Percentiles rank a stretch among this genome's conserved stretches.
phyloP scores from a whole-genome alignment of 2,888 invertebrate species.

The Encarsia formosa region DNA sequence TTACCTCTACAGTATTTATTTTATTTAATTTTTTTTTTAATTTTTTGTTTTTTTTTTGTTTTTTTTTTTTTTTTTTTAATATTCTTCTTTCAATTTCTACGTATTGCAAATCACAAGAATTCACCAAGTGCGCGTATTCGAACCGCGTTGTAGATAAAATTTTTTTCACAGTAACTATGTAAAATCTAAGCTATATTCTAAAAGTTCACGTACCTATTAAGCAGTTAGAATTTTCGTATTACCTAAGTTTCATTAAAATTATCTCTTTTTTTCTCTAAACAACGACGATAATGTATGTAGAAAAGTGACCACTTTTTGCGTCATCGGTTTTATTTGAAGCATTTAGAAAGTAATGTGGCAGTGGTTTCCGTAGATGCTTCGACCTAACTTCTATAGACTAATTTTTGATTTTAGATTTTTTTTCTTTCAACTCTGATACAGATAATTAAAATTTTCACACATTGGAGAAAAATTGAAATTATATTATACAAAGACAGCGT shows the following conservation, averaged over 20 bases:
- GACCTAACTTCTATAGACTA: conserved; percentile 46
- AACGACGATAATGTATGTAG: conserved; percentile 49
- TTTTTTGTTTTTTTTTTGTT: no score
- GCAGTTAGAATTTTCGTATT: conserved; percentile 21
- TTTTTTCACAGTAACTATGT: conserved; percentile 15
- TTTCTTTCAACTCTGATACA: no score
- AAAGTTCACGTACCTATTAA: conserved; percentile 19
- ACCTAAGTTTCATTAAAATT: conserved; percentile 18
- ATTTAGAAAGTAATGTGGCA: conserved; percentile 48
- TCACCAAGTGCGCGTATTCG: no score
- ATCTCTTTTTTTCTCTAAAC: conserved; percentile 20
- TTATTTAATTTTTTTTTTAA: no score
- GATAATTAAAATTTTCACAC: no score
- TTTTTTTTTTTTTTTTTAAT: no score
- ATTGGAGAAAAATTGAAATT: no score
- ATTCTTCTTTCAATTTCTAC: no score
- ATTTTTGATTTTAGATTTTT: conserved; percentile 47
- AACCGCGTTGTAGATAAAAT: conserved; percentile 9
- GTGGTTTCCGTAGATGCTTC: conserved; percentile 48
- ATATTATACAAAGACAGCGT: no score
- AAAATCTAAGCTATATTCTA: conserved; percentile 22
- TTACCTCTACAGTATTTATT: no score
- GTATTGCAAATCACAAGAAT: no score
- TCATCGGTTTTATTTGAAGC: conserved; percentile 50
- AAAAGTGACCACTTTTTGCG: conserved; percentile 48